Evolutionary conservation across 1,140 invertebrate species (phyloP).

Genomic region (Dolichoris vasculosae): DNA sequence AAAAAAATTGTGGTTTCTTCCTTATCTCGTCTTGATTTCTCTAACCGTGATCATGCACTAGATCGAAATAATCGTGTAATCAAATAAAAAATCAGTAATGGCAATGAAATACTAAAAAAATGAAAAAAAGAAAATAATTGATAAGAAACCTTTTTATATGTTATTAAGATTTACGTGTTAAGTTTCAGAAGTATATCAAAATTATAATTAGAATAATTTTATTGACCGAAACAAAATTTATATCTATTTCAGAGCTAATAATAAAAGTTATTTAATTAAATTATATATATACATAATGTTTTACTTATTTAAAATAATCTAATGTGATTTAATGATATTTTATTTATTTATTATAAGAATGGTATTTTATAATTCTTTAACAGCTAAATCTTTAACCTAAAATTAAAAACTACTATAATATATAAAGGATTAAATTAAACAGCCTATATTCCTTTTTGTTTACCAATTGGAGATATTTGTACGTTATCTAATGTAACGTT

Average conservation of each 20-base stretch:
- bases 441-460: conserved; percentile 64
- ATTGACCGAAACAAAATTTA: too few species aligned
- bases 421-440: conserved; percentile 58
- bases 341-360: too few species aligned
- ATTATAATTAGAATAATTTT: too few species aligned
- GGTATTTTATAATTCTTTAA: too few species aligned
- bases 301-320: too few species aligned
- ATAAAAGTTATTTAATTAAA: too few species aligned
- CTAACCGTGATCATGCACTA: background rate
- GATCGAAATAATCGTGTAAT: background rate
- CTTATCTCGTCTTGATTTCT: background rate
- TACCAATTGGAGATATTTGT: conserved; percentile 66
- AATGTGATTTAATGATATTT: too few species aligned
- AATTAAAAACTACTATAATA: conserved; percentile 45
- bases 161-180: background rate
- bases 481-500: background rate
- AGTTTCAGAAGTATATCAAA: too few species aligned
- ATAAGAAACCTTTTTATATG: background rate
- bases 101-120: background rate
- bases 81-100: background rate
- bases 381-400: conserved; percentile 24
- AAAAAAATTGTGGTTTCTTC: too few species aligned
- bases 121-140: background rate
- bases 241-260: too few species aligned
- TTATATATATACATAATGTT: too few species aligned